A percentile compares a stretch with the other conserved stretches of the same genome.
Conservation (phyloP, 1,140 invertebrate genomes). For the Telenomus remus region DNA sequence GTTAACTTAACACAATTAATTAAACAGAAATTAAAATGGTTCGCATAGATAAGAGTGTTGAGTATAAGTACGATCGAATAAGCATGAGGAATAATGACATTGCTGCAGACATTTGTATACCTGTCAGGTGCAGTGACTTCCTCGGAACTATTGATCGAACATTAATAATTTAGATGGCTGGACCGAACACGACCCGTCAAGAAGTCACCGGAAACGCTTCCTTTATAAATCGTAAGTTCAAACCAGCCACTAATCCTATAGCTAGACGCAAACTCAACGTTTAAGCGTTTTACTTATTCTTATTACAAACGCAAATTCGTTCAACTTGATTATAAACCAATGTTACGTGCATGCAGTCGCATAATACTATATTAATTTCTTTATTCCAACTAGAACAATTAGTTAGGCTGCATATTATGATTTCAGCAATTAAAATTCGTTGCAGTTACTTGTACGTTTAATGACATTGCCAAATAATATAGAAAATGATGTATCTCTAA, state of each 20-base stretch:
- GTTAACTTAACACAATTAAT: no score
- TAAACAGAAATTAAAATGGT: no score
- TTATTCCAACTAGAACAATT: no score
- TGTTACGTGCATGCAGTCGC: no score
- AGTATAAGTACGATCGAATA: constrained; percentile 45
- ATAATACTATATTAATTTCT: no score
- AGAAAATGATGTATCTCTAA: no score
- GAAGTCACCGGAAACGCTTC: constrained; percentile 53
- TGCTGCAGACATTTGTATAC: constrained; percentile 69
- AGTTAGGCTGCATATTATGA: no score
- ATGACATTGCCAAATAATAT: no score
- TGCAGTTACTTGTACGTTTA: no score
- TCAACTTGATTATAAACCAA: no score
- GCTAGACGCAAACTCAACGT: constrained; percentile 33
- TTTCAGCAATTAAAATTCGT: no score
- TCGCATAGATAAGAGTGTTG: no score
- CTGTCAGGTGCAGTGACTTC: constrained; percentile 69
- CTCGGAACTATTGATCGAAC: constrained; percentile 69
- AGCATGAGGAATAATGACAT: constrained; percentile 70
- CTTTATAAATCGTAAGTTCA: constrained; percentile 65
- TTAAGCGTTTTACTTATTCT: constrained; percentile 20
- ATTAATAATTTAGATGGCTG: constrained; percentile 72
- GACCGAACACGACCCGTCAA: constrained; percentile 49
- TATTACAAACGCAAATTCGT: constrained; percentile 2
- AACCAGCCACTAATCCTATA: constrained; percentile 55